Base-by-base conservation (phyloP, 2,888 invertebrate species). In the Lasiommata megera region DNA sequence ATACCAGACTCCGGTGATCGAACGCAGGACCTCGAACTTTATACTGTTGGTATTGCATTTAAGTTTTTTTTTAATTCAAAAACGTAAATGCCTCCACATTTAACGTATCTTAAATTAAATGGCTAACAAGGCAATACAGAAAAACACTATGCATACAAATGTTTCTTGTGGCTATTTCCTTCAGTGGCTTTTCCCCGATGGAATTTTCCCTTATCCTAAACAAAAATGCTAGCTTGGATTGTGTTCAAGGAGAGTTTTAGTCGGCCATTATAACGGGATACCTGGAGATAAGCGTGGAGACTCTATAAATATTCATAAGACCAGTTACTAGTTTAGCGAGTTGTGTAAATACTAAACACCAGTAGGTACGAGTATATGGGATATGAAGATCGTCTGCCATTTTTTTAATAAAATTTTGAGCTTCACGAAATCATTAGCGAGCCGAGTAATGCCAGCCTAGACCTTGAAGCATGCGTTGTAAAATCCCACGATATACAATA, bases 311-410 rank as follows among this genome's bases (percentile, higher is more conserved):
- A 46, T 57, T 46, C 44, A 52, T 31, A 38, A 41, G 57, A 50
- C 29, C 54, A 54, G 55, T 43, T 52, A 55, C 51, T 54, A 46
- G 40, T 58, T 52, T 60, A 62, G 50, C 44, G 46, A 60, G 57
- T 60, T 62, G 64, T 64, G 63, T 56, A 50, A 38, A 53, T 59
- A 67, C 65, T 52, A 73, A 72, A 76, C 71, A 69, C 54, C 71
- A 76, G 54, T 67, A 14, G 68, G 65, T 66, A 73, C 69, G 67
- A 69, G 68, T 67, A 58, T 70, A 6, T 31, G 31, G 3, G 6
- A 8, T n/a, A n/a, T n/a, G n/a, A n/a, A n/a, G n/a, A n/a, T n/a
- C n/a, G n/a, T n/a, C n/a, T n/a, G n/a, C n/a, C n/a, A n/a, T n/a
- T n/a, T n/a, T n/a, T n/a, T n/a, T n/a, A n/a, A n/a, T n/a, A n/a